These are phyloP conservation scores for Chauna torquata DNA, from an alignment of 2,113 vertebrate genomes.

Conservation along the genomic window DNA sequence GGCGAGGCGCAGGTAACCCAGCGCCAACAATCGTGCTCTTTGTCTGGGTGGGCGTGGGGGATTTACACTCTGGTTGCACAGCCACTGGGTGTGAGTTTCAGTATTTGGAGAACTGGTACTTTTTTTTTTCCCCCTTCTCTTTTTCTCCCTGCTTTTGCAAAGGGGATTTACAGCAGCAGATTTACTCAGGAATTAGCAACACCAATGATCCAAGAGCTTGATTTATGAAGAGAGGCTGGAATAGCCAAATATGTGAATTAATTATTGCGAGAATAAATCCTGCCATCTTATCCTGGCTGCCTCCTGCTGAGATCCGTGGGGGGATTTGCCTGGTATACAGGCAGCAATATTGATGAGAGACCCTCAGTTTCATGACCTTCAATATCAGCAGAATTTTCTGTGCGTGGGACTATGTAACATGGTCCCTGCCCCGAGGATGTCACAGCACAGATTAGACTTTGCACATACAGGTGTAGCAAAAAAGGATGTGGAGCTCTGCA, in stretches of 20 bases:
- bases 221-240: conserved; percentile 41
- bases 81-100: conserved; percentile 61
- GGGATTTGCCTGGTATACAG: neutral
- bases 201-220: neutral
- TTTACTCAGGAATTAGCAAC: conserved; percentile 59
- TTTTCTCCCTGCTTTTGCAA: neutral
- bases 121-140: neutral
- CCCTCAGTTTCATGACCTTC: neutral
- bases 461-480: fast-evolving
- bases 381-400: neutral
- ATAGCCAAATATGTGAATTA: conserved; percentile 43
- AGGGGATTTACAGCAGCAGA: conserved; percentile 39
- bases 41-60: conserved; percentile 72
- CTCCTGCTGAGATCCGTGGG: neutral
- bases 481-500: neutral
- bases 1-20: conserved; percentile 60
- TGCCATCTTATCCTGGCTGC: neutral
- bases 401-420: fast-evolving
- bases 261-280: conserved; percentile 47
- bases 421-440: neutral
- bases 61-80: conserved; percentile 58
- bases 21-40: conserved; percentile 69
- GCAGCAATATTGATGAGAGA: neutral
- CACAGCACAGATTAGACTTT: neutral
- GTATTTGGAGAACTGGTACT: conserved; percentile 51